Conservation (phyloP, 2,888 invertebrate species). For the Spilarctia lutea region DNA sequence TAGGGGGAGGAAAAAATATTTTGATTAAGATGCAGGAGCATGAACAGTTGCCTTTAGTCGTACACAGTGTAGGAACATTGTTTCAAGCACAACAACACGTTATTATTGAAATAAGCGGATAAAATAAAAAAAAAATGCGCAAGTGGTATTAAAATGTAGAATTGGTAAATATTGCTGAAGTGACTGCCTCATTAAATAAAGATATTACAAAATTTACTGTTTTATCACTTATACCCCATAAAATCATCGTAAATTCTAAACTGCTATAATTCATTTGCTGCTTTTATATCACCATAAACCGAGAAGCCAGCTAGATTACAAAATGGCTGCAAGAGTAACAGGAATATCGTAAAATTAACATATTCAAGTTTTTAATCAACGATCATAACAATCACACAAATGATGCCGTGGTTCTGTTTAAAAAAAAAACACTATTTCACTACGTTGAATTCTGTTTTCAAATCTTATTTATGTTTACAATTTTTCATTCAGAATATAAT, state of each 20-base stretch:
- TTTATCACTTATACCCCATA: constrained; percentile 4
- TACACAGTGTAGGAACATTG: too few species aligned
- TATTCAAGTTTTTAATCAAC: constrained; percentile 3
- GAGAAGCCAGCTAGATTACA: constrained; percentile 1
- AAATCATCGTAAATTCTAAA: constrained; percentile 10
- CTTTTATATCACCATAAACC: constrained; percentile 30
- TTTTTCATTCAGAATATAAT: too few species aligned
- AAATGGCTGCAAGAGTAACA: background rate
- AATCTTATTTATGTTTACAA: too few species aligned
- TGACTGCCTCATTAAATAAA: background rate
- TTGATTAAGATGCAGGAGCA: too few species aligned
- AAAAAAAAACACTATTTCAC: too few species aligned
- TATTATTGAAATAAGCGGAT: background rate
- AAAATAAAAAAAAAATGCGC: background rate
- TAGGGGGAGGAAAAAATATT: too few species aligned
- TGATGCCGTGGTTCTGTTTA: too few species aligned
- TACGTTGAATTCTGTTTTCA: too few species aligned
- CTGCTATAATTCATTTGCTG: constrained; percentile 11
- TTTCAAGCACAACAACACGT: background rate
- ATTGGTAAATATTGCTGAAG: background rate
- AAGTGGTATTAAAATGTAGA: background rate
- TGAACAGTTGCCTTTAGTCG: too few species aligned
- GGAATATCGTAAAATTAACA: constrained; percentile 6
- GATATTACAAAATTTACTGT: constrained; percentile 10
- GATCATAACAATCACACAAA: background rate